Evolutionary conservation across 2,113 vertebrate species (phyloP).

Genomic region (Xenus cinereus): DNA sequence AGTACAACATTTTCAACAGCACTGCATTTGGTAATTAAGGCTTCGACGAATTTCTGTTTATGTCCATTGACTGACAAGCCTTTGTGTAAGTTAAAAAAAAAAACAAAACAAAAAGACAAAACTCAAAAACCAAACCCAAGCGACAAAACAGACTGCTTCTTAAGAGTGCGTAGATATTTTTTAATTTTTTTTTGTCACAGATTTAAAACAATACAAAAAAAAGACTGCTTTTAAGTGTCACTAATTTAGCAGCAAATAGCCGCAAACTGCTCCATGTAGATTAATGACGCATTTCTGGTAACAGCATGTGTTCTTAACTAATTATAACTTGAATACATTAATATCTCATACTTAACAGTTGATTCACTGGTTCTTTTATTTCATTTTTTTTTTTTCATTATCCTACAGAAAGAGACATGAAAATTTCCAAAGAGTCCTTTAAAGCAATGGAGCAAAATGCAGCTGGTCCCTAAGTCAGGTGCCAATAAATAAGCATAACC

Average conservation of each 20-base stretch:
- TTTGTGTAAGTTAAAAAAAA: background rate
- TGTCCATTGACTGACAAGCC: background rate
- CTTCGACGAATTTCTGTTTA: background rate
- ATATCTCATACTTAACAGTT: background rate
- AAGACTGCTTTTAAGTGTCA: background rate
- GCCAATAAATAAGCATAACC: background rate
- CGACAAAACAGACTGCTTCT: background rate
- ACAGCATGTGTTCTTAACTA: constrained; percentile 41
- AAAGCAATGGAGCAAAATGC: background rate
- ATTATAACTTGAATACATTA: constrained; percentile 26
- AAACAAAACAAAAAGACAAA: background rate
- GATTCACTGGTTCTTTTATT: background rate
- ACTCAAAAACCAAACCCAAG: background rate
- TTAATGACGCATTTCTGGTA: constrained; percentile 32
- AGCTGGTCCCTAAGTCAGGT: background rate
- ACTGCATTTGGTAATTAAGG: background rate
- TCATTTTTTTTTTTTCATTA: background rate
- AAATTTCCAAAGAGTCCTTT: background rate
- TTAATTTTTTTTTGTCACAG: background rate
- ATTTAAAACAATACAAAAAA: background rate
- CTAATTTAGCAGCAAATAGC: constrained; percentile 39
- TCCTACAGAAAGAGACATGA: background rate
- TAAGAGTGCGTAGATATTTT: background rate
- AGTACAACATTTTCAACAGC: background rate
- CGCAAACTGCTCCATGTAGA: background rate